A percentile compares a stretch with the other conserved stretches of the same genome.
Evolutionary conservation across 2,888 invertebrate species (phyloP).

Genomic region (Unio pictorum): DNA sequence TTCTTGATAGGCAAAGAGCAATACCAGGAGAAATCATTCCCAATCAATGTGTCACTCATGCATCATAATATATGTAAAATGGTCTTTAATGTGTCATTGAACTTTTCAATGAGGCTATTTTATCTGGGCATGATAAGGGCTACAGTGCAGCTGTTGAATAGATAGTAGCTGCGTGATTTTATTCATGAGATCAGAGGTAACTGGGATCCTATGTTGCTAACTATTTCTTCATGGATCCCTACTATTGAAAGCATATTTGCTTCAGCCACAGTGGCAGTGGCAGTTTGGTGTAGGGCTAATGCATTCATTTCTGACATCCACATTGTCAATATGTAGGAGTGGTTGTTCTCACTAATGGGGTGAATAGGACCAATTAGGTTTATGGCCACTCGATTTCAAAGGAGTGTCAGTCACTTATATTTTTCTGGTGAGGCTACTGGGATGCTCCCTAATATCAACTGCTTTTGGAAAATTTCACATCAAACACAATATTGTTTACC

Average conservation of each 20-base stretch:
- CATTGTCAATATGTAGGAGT: not conserved
- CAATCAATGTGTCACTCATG: conserved; percentile 23
- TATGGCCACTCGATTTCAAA: not conserved
- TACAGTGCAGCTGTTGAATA: not conserved
- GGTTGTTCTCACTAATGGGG: not conserved
- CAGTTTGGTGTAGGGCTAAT: not conserved
- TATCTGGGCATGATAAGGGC: conserved; percentile 1
- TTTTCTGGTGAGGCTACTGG: too few species aligned
- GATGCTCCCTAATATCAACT: not conserved
- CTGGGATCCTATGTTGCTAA: not conserved
- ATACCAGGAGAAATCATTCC: conserved; percentile 28
- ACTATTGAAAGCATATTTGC: not conserved
- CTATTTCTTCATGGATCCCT: not conserved
- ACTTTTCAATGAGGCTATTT: conserved; percentile 29
- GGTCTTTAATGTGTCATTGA: conserved; percentile 32
- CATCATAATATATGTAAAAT: conserved; percentile 30
- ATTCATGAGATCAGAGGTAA: conserved; percentile 4
- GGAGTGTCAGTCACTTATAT: not conserved
- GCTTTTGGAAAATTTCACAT: not conserved
- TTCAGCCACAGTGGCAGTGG: not conserved
- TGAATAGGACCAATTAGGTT: not conserved
- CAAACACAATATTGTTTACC: not conserved
- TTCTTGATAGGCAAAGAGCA: conserved; percentile 33
- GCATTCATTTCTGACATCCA: not conserved
- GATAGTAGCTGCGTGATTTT: not conserved